Base-by-base conservation (phyloP, 1,140 invertebrate species). In the Galleria mellonella region DNA sequence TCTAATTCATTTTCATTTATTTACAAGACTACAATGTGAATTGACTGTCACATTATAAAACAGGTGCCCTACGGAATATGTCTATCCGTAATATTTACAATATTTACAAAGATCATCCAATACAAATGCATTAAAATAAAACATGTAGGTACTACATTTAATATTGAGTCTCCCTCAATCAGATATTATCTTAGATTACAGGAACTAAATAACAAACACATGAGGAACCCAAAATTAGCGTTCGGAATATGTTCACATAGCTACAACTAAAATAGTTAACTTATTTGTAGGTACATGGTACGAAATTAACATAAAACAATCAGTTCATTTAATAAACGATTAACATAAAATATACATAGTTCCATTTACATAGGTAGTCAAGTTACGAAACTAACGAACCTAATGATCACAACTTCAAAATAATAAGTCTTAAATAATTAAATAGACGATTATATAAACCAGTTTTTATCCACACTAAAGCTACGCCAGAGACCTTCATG, bases 41-140 rank as follows among this genome's bases (percentile, higher is more conserved):
- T 68, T 55, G 43, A 60, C 74, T 78, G 77, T 81, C 77, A 84
- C 81, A 84, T 82, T 73, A 81, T 76, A 79, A 82, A 82, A 84
- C 77, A 75, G 67, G 70, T 78, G 58, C 55, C 67, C 55, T 74
- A 62, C 54, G 1, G 9, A 37, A 37, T 37, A 37, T n/a, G 15
- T 37, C 17, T 51, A 49, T 56, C 59, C 17, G 6, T 48, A 60
- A 64, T 83, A 83, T 84, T 61, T 83, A 84, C 81, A 84, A 43
- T 83, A 84, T 84, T 61, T 84, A 84, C 81, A 84, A 56, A 48
- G 46, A 45, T 49, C 44, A 54, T 44, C 55, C 53, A 55, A 44
- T 50, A 60, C 62, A 74, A 78, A 77, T 76, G 67, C 72, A 72
- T 60, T 67, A 65, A 23, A 53, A 38, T 51, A 46, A 52, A 65